phyloP scores from a whole-genome alignment of 2,888 invertebrate genomes.

The Rhamphomyia laevipes region DNA sequence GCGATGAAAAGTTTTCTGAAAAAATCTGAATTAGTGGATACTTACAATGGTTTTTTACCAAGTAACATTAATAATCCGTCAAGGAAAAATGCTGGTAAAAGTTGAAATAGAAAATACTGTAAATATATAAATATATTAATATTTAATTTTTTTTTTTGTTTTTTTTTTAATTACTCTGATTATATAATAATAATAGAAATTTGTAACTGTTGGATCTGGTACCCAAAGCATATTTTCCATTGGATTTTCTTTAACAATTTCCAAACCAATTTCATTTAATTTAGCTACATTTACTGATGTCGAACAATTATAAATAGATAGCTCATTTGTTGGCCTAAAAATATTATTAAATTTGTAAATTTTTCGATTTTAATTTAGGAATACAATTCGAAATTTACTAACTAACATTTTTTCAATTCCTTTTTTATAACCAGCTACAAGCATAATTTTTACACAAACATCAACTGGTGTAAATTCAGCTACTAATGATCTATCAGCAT shows the following conservation, averaged over 20 bases:
- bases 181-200: constrained; percentile 49
- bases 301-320: constrained; percentile 72
- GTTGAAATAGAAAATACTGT: not conserved
- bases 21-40: no score
- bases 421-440: not conserved
- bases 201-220: constrained; percentile 47
- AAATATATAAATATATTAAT: not conserved
- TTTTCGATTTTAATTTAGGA: not conserved
- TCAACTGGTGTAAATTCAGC: constrained; percentile 78
- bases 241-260: constrained; percentile 45
- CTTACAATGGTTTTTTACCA: not conserved
- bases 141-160: not conserved
- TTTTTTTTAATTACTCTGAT: constrained; percentile 21
- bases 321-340: constrained; percentile 24
- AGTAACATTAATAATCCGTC: not conserved
- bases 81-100: not conserved
- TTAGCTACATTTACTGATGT: constrained; percentile 57
- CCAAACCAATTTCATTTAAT: constrained; percentile 45
- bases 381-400: not conserved
- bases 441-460: constrained; percentile 55
- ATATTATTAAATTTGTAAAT: not conserved
- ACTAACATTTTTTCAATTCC: constrained; percentile 7
- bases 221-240: constrained; percentile 60
- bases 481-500: constrained; percentile 45
- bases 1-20: no score